These are phyloP conservation scores for Oenanthe oenanthe DNA, from an alignment of 2,113 vertebrate genomes.

Conservation along the genomic window DNA sequence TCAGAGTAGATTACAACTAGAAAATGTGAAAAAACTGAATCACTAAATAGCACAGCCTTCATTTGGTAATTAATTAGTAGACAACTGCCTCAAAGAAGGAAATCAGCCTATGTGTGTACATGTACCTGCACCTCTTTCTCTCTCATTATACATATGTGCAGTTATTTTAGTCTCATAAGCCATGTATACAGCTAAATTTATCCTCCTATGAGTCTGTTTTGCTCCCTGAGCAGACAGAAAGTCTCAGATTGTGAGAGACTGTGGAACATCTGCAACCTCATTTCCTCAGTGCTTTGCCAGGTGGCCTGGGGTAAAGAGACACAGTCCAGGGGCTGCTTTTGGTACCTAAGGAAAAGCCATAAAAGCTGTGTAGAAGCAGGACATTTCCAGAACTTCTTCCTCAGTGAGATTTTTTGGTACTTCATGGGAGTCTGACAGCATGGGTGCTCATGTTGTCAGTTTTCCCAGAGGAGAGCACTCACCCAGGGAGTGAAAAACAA, in stretches of 20 bases:
- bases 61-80: no score
- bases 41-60: no score
- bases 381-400: not conserved
- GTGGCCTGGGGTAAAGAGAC: not conserved
- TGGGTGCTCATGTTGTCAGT: not conserved
- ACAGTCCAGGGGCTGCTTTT: not conserved
- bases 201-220: not conserved
- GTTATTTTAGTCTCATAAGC: not conserved
- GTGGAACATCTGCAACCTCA: not conserved
- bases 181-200: not conserved
- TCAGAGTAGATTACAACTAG: not conserved
- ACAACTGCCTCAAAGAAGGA: not conserved
- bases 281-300: not conserved
- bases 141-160: not conserved
- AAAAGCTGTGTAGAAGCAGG: not conserved
- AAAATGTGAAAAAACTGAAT: not conserved
- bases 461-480: not conserved
- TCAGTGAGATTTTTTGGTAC: not conserved
- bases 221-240: not conserved
- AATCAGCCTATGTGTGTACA: not conserved
- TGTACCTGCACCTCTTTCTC: not conserved
- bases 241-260: not conserved
- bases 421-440: fast-evolving
- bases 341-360: not conserved
- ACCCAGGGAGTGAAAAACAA: not conserved